Base-by-base conservation (phyloP, 2,797 vertebrate species). In the Octomys mimax region DNA sequence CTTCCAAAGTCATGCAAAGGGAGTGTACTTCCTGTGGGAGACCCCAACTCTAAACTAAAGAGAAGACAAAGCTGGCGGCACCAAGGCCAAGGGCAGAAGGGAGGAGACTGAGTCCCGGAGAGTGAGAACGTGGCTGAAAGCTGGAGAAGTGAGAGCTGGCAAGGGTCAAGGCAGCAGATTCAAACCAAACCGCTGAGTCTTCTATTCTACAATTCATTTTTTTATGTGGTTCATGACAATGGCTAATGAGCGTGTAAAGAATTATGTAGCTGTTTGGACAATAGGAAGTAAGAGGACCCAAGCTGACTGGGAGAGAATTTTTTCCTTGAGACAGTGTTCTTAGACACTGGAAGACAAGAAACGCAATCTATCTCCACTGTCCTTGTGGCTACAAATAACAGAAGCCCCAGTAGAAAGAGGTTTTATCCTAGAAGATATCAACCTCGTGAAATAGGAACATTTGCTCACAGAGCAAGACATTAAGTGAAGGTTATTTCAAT, bases 151-250 rank as follows among this genome's bases (percentile, higher is more conserved):
- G 1, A 79, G 42, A 18, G 4, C 12, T 31, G 24, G 33, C 24
- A 36, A 70, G 16, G 33, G 33, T 59, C 18, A 90, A 68, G 80
- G 36, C 19, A 16, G 28, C 49, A 78, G 28, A 59, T 46, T 78
- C 49, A 93, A 59, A 93, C 36, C 42, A 49, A n/a, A 86, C 54
- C 0, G 61, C 28, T 61, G n/a, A 91, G 10, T 70, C 54, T 68
- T n/a, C 33, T 54, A 36, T 82, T 92, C 94, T 42, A 46, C 62
- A 86, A 49, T 87, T 87, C 87, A n/a, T 39, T 89, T 91, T 94
- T 52, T 83, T 36, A 9, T 59, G 1, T 46, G 21, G 66, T 75
- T 28, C 28, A 62, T 71, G 82, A 22, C 57, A 39, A 14, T 81
- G 68, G 6, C 21, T 66, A 24, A 62, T 46, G 78, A 82, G 24